Conservation (phyloP, 2,797 vertebrate species). For the Coccyzus lansbergi region DNA sequence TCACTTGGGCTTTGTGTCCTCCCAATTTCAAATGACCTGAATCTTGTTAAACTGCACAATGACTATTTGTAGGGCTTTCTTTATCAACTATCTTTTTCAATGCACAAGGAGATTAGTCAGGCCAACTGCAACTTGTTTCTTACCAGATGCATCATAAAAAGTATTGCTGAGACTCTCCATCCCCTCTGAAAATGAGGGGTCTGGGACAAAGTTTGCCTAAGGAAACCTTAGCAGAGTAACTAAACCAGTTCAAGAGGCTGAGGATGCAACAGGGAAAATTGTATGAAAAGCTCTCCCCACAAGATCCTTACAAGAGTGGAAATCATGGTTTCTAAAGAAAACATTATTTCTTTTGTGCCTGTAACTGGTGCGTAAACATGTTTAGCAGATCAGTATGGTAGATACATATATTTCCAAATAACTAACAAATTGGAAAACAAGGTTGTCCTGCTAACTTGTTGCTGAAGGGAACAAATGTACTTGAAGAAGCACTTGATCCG, state of each 20-base stretch:
- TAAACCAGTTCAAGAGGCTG: background rate
- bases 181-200: background rate
- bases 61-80: background rate
- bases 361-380: background rate
- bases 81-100: background rate
- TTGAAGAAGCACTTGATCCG: background rate
- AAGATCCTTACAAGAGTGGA: background rate
- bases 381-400: background rate
- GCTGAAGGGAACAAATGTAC: background rate
- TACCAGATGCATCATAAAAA: background rate
- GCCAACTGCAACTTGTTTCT: background rate
- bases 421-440: background rate
- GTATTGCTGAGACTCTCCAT: background rate
- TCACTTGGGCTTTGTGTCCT: background rate
- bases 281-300: background rate
- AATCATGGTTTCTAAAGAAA: background rate
- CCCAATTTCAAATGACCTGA: background rate
- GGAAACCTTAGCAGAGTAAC: background rate
- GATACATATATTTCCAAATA: background rate
- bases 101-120: rapidly evolving
- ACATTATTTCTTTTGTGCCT: background rate
- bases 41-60: background rate
- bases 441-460: background rate
- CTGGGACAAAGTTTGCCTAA: background rate
- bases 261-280: background rate